Evolutionary conservation across 2,888 invertebrate species (phyloP).

Genomic region (Glyphotaelius pellucidus): DNA sequence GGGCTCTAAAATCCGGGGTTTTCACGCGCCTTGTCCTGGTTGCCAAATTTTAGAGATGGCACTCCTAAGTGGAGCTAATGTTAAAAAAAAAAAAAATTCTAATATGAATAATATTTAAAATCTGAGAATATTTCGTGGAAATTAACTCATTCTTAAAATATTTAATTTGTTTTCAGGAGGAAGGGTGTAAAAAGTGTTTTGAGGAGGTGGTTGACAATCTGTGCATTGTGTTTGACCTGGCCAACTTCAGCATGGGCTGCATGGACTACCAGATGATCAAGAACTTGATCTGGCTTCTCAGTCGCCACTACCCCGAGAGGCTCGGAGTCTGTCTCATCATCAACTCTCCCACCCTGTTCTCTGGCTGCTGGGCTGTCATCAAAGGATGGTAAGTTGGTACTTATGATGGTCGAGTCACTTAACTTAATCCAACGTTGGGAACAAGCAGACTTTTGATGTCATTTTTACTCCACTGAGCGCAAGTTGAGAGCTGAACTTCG

Average conservation of each 20-base stretch:
- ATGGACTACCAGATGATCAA: slow-evolving; percentile 90
- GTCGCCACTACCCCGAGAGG: slow-evolving; percentile 87
- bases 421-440: too few relatives aligned
- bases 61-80: too few relatives aligned
- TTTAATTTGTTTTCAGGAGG: slow-evolving; percentile 77
- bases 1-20: too few relatives aligned
- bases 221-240: slow-evolving; percentile 88
- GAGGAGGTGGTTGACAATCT: slow-evolving; percentile 88
- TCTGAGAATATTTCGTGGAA: neutral
- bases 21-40: too few relatives aligned
- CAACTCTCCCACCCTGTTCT: slow-evolving; percentile 85
- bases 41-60: too few relatives aligned
- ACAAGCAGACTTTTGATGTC: too few relatives aligned
- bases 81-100: too few relatives aligned
- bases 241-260: slow-evolving; percentile 84
- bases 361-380: slow-evolving; percentile 88
- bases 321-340: slow-evolving; percentile 86
- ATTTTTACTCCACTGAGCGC: too few relatives aligned
- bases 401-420: slow-evolving; percentile 17
- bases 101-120: neutral
- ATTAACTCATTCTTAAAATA: neutral
- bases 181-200: slow-evolving; percentile 86
- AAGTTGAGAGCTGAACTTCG: too few relatives aligned
- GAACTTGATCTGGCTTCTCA: slow-evolving; percentile 87
- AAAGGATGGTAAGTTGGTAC: slow-evolving; percentile 80